Evolutionary conservation across 2,888 invertebrate species (phyloP).

Genomic region (Seira musarum): DNA sequence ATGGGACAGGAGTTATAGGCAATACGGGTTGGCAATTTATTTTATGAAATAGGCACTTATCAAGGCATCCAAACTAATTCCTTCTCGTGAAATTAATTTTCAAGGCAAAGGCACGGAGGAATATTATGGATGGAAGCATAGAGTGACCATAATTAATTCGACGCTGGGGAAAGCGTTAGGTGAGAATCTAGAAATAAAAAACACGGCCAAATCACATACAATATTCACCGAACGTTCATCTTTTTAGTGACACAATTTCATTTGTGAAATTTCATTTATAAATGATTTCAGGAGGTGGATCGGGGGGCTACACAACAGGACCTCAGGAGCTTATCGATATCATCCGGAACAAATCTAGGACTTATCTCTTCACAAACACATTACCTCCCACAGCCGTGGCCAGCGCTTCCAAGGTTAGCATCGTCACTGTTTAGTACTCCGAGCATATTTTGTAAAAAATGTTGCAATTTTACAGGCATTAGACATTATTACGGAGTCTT

Average conservation of each 20-base stretch:
- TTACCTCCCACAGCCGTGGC: slow-evolving; percentile 90
- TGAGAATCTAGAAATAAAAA: too few species aligned
- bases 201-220: too few species aligned
- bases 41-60: too few species aligned
- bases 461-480: slow-evolving; percentile 71
- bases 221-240: too few species aligned
- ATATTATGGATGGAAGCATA: slow-evolving; percentile 77
- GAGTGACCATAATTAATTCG: slow-evolving; percentile 90
- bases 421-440: too few species aligned
- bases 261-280: too few species aligned
- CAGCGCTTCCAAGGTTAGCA: slow-evolving; percentile 81
- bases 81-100: too few species aligned
- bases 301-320: slow-evolving; percentile 86
- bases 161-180: slow-evolving; percentile 94
- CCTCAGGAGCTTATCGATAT: slow-evolving; percentile 83
- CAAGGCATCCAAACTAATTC: too few species aligned
- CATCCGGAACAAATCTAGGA: slow-evolving; percentile 86
- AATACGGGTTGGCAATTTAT: slow-evolving; percentile 79
- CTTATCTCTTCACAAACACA: slow-evolving; percentile 92
- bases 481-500: slow-evolving; percentile 80
- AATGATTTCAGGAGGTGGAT: slow-evolving; percentile 87
- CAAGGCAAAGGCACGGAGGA: slow-evolving; percentile 89
- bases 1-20: slow-evolving; percentile 94
- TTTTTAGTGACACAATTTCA: too few species aligned
- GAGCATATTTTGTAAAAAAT: too few species aligned